Evolutionary conservation across 2,113 vertebrate species (phyloP), one percentile per base, ranked within the genome.

Genomic region (Cercopithecus mona): DNA sequence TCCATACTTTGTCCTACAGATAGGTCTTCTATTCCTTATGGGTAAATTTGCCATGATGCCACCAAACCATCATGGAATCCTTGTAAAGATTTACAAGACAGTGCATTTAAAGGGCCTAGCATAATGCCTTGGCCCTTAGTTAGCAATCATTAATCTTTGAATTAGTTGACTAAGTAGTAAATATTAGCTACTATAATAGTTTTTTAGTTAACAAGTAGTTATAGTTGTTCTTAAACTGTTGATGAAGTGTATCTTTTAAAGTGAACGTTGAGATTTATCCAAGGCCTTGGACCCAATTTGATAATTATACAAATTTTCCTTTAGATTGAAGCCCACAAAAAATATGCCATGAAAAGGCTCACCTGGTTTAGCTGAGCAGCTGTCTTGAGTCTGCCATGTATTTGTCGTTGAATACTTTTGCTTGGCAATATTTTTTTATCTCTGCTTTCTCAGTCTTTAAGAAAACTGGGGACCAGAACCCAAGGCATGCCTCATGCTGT

Each of bases 161-260:
- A 95, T 68, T 72, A 78, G 18, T 82, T 93, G 78, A 50, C 45
- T 78, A 57, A 43, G 45, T 45, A 38, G 55, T 93, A 79, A 87
- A 61, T 57, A 55, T 52, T 72, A 72, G 35, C 13, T 78, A 48
- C 40, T 76, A 1, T 79, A 85, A 43, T 88, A 90, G 52, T 70
- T 87, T 45, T 90, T 94, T 85, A 52, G 64, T 79, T 79, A 88
- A 93, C 25, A 50, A 52, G 78, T 97, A 3, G 45, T 57, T 75
- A 2, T 94, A 86, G 35, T 73, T 91, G 32, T 84, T 91, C 59
- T 55, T 78, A 88, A 90, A 70, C 38, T 85, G 61, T 40, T 90
- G 40, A 80, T 93, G 68, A 78, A 78, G 40, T 85, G 91, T 89
- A n/a, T 76, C 35, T 95, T 94, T 88, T 95, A 81, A 91, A 94